Conservation (phyloP, 2,113 vertebrate species). For the human (Homo sapiens) region GRCh38 chrX:107407501-107408000, state of each 20-base stretch:
- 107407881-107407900: too few relatives aligned
- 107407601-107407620: background rate
- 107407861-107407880: too few relatives aligned
- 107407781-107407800: background rate
- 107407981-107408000: too few relatives aligned
- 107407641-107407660: conserved; percentile 48
- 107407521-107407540: conserved; percentile 13
- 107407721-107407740: background rate
- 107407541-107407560: conserved; percentile 17
- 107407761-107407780: background rate
- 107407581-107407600: background rate
- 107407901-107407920: too few relatives aligned
- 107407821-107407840: too few relatives aligned
- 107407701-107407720: conserved; percentile 13
- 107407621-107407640: background rate
- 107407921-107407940: too few relatives aligned
- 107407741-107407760: conserved; percentile 19
- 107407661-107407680: conserved; percentile 20
- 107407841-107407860: too few relatives aligned
- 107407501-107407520: conserved; percentile 13
- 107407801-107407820: too few relatives aligned
- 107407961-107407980: too few relatives aligned
- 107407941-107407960: too few relatives aligned
- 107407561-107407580: conserved; percentile 29
- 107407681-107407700: conserved; percentile 21